Base-by-base conservation (phyloP, 2,888 invertebrate species). In the Polyommatus icarus region DNA sequence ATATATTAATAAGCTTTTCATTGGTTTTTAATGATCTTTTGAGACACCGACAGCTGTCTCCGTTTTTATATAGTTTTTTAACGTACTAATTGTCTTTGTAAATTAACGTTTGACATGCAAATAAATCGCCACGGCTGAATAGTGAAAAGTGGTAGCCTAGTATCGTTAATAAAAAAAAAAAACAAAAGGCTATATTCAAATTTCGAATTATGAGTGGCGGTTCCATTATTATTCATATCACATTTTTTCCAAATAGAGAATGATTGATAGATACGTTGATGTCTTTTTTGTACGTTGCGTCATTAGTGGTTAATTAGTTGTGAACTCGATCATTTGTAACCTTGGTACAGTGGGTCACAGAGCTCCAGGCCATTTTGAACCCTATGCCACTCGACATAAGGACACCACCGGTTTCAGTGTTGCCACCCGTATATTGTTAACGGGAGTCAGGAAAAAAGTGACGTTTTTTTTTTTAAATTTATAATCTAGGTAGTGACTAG, bases 291-390 rank as follows among this genome's bases (percentile, higher is more conserved):
- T 81, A 72, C 77, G 79, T 81, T 81, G 79, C 81, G 79, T 81
- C 81, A 81, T 81, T 81, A 81, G 81, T 77, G 81, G 80, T 81
- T 81, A 81, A 81, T 81, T 81, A 87, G 89, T 90, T 89, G 91
- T 91, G 89, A 90, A 91, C 86, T 89, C 87, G 87, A 89, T 91
- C 90, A 90, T 91, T 92, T 90, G 91, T 89, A 88, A 83, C 84
- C 84, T 84, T 84, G 85, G 85, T 81, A 79, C 81, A 77, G 73
- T 77, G 77, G 77, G 77, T 77, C 77, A 77, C 18, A 12, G 6
- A n/a, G 18, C 20, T 10, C 24, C 77, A 40, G 8, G 20, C 18
- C 40, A 72, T 72, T 73, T 29, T 77, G 20, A 71, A 57, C 24
- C 72, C 57, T 57, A 59, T 36, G 36, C 1, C 12, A 15, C 24